Base-by-base conservation (phyloP, 2,888 invertebrate genomes). In the Volucella zonaria region DNA sequence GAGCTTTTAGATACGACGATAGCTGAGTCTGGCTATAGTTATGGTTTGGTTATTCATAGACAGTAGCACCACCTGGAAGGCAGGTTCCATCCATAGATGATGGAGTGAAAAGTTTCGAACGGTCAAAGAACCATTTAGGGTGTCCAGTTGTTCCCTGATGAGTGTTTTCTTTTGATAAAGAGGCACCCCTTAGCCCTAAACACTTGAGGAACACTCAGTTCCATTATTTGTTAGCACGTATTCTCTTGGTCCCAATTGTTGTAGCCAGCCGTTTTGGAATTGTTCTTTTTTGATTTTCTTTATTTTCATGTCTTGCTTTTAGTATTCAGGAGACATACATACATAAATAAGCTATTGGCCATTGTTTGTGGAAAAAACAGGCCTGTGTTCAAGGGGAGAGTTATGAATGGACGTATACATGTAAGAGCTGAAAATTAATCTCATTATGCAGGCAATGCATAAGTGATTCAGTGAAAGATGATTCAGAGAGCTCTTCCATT, bases 291-390 rank as follows among this genome's bases (percentile, higher is more conserved):
- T 52, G 31, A 61, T 74, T 74, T 80, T 67, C 80, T 31, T 6
- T 6, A 31, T 31, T 31, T 31, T 6, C 6, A 31, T 31, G 6
- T 31, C 6, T 31, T 31, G 4, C 31, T 31, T 6, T 31, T 31
- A 6, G 31, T 31, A 31, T 31, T 31, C 31, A 3, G 31, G 6
- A 31, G 31, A 47, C 80, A 68, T 74, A 80, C 66, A 81, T 70
- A 47, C 80, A 68, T 74, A 80, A 70, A 81, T 70, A 68, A 81
- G 75, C 70, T 76, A 75, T 76, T 52, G 68, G 43, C 62, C 56
- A 68, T 80, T 68, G 74, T 67, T 49, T 54, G 62, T 15, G 61
- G 45, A 9, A 12, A 9, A 12, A 66, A 67, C 42, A 47, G 42
- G 45, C 61, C 23, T 23, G 23, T 61, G 47, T 43, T 31, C 47